Base-by-base conservation (phyloP, 2,888 invertebrate genomes). In the Ophion slaviceki region DNA sequence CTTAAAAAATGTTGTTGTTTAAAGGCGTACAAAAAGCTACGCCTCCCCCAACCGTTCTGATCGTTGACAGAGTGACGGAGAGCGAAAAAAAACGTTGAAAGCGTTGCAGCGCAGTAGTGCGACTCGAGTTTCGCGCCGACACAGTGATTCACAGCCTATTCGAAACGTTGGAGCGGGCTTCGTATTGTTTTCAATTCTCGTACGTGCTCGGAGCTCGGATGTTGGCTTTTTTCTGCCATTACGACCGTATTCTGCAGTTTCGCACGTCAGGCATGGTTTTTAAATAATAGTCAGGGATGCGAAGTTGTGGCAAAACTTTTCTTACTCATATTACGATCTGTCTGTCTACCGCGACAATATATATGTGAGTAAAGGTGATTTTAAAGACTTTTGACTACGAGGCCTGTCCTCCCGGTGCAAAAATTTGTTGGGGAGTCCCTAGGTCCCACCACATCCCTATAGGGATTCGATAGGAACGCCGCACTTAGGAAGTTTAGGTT, bases 131-230 rank as follows among this genome's bases (percentile, higher is more conserved):
- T 71, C 47, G 47, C 45, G 40, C 76, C 72, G 53, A 72, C 77
- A 67, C 45, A 2, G 66, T 62, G 77, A 53, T 36, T 24, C 32
- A 14, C 7, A 32, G n/a, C 20, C 57, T 17, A 6, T 61, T 68
- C 68, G 45, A 11, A 59, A 45, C 45, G 68, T n/a, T 32, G 61
- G 40, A 68, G 24, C 61, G 62, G 71, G 53, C 57, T 53, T 64
- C 64, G 61, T 40, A 82, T 82, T 77, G 82, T 77, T 82, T 82
- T 70, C 76, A 2, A 28, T 67, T 62, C 72, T 80, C 40, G 66
- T 61, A 28, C 32, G 14, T 62, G 45, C 64, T 53, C 62, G 32
- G 64, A 62, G 14, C 57, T 47, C 6, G 32, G 53, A 45, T 17
- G 47, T 57, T 57, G 7, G 14, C 40, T 57, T 62, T 78, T 68